phyloP scores from a whole-genome alignment of 2,113 vertebrate genomes.

The Montifringilla adamsi region DNA sequence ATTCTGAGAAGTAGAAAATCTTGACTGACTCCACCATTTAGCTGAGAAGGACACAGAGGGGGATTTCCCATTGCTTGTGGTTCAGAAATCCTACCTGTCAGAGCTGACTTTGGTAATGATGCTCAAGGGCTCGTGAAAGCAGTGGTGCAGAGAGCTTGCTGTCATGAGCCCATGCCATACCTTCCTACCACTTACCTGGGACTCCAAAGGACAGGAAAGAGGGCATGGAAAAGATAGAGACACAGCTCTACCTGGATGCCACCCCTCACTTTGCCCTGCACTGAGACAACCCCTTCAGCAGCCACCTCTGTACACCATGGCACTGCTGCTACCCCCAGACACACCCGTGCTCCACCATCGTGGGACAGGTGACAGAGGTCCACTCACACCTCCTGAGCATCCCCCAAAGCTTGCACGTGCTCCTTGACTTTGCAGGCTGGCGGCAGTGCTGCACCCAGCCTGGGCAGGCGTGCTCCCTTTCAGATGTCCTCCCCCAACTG shows the following conservation, averaged over 20 bases:
- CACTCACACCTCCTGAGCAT: background rate
- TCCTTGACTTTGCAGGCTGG: background rate
- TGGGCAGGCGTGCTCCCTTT: fast-evolving
- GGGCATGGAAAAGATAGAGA: background rate
- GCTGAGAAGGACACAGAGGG: background rate
- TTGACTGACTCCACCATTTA: background rate
- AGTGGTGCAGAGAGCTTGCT: background rate
- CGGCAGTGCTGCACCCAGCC: fast-evolving
- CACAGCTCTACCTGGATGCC: background rate
- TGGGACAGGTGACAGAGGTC: background rate
- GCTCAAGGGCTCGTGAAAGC: fast-evolving
- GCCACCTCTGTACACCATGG: fast-evolving
- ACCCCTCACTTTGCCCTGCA: background rate
- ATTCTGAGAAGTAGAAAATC: background rate
- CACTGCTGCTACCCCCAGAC: background rate
- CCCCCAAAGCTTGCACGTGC: fast-evolving
- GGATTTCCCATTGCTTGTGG: background rate
- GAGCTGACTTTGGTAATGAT: background rate
- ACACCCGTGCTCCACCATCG: fast-evolving
- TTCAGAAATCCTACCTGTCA: background rate
- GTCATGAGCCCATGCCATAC: fast-evolving
- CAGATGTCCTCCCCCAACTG: background rate
- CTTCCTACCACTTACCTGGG: background rate
- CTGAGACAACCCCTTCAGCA: background rate
- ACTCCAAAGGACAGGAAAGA: background rate